Percentiles rank a stretch among this genome's conserved stretches.
These are phyloP conservation scores for Drepanosiphum platanoidis DNA, from an alignment of 2,888 invertebrate genomes.

Conservation along the genomic window DNA sequence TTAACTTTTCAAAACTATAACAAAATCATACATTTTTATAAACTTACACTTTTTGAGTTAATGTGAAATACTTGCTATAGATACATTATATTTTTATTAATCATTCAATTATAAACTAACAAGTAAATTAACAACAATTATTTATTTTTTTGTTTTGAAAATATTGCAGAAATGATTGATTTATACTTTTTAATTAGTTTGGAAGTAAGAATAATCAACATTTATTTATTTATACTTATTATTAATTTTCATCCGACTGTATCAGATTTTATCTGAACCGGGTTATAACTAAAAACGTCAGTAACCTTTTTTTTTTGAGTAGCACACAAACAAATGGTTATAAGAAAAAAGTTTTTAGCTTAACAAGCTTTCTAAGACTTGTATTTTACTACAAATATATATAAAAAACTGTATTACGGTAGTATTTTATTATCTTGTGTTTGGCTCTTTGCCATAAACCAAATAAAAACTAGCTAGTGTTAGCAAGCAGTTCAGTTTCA, in stretches of 20 bases:
- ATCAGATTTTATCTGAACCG: neutral
- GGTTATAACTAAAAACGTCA: neutral
- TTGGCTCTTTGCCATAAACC: neutral
- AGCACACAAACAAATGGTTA: neutral
- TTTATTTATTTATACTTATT: no score
- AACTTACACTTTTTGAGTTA: neutral
- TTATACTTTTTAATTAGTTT: neutral
- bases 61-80: neutral
- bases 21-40: neutral
- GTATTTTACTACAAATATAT: neutral
- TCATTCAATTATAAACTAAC: neutral
- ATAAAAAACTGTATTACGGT: neutral
- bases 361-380: constrained; percentile 8
- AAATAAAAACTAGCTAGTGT: neutral
- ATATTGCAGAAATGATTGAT: neutral
- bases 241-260: neutral
- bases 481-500: neutral
- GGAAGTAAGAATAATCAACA: neutral
- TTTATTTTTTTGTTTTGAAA: neutral
- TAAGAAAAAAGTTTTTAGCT: neutral
- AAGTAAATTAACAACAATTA: neutral
- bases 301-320: neutral
- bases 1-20: neutral
- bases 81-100: neutral
- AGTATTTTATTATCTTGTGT: neutral